phyloP scores from a whole-genome alignment of 2,888 invertebrate species.

The Resseliella maxima region DNA sequence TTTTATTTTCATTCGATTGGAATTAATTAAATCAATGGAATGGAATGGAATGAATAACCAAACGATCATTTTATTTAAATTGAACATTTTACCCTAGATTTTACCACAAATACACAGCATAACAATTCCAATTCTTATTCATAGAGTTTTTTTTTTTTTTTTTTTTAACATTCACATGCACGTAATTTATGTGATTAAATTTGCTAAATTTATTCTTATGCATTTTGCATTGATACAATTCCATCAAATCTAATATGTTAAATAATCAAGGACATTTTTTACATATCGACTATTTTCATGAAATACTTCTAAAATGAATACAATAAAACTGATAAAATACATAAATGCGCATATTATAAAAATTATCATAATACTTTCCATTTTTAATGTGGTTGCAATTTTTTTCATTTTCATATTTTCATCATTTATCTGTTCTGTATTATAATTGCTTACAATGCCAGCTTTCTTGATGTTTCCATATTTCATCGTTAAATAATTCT shows the following conservation, averaged over 20 bases:
- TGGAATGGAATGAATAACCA: slow-evolving; percentile 4
- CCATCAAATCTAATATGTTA: not conserved
- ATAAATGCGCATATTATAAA: not conserved
- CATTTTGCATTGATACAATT: too few relatives aligned
- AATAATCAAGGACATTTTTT: not conserved
- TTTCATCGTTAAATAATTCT: not conserved
- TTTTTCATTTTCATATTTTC: too few relatives aligned
- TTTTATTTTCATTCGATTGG: too few relatives aligned
- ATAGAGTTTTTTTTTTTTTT: not conserved
- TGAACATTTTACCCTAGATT: too few relatives aligned
- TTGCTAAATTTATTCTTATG: too few relatives aligned
- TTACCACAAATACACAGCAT: too few relatives aligned
- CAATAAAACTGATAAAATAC: not conserved
- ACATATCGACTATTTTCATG: not conserved
- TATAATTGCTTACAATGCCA: not conserved
- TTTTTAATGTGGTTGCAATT: too few relatives aligned
- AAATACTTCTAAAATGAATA: not conserved
- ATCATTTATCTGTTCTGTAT: too few relatives aligned
- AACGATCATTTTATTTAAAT: slow-evolving; percentile 31
- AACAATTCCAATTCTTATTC: not conserved
- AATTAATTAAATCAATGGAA: slow-evolving; percentile 11
- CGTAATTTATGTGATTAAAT: too few relatives aligned
- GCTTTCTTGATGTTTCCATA: not conserved
- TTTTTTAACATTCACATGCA: too few relatives aligned
- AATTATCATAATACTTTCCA: not conserved